Conservation (phyloP, 2,888 invertebrate species). For the Spialia ferax region DNA sequence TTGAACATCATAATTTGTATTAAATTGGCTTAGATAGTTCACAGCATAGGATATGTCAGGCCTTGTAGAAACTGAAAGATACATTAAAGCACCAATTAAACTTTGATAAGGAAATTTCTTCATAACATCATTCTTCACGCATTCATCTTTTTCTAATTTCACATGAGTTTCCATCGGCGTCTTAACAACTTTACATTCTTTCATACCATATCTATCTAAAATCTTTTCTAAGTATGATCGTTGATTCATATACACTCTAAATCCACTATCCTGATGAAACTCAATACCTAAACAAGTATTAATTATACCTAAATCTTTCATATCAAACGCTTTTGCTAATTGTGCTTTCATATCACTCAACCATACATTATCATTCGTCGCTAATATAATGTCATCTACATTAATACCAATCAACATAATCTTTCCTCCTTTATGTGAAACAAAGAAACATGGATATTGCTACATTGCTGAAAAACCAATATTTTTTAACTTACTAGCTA, state of each 20-base stretch:
- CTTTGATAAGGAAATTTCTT: neutral
- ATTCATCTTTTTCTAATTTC: neutral
- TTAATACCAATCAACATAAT: constrained; percentile 4
- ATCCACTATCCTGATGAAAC: neutral
- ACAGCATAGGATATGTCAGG: constrained; percentile 5
- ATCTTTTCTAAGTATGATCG: neutral
- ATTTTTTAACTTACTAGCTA: constrained; percentile 35
- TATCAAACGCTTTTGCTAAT: constrained; percentile 6
- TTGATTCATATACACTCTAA: constrained; percentile 1
- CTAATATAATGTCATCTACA: constrained; percentile 1
- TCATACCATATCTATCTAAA: constrained; percentile 1
- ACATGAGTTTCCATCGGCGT: neutral
- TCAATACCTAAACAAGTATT: constrained; percentile 3
- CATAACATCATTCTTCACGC: neutral
- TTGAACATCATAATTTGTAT: constrained; percentile 8
- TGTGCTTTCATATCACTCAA: neutral
- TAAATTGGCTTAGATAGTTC: constrained; percentile 26
- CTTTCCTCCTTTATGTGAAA: neutral
- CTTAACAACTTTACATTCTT: neutral
- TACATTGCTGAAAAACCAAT: constrained; percentile 36
- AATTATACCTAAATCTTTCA: neutral
- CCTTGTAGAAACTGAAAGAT: neutral
- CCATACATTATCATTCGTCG: neutral
- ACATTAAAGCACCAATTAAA: neutral
- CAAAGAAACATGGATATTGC: constrained; percentile 2